Evolutionary conservation across 1,140 invertebrate genomes (phyloP), one percentile per base, ranked within the genome.

Genomic region (Halyomorpha halys): DNA sequence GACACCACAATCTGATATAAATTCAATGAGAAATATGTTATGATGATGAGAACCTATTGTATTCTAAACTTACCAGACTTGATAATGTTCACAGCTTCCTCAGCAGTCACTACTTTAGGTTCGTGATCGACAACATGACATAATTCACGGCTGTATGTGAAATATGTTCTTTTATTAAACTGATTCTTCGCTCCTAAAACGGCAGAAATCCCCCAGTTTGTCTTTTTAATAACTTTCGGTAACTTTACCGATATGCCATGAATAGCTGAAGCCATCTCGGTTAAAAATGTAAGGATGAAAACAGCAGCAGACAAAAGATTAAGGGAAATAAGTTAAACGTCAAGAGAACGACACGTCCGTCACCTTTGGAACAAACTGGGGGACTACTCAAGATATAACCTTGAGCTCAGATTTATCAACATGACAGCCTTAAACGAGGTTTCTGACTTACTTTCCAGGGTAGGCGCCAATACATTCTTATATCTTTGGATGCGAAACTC

Each of bases 1-100:
- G 4, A 47, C 45, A 47, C 18, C 13, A 4, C 3, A 47, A 47
- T 47, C 13, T 47, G 45, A 19, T 14, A 47, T n/a, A 47, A 19
- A n/a, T n/a, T 47, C 18, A 47, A n/a, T 47, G 18, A 47, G 3
- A 3, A 47, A 47, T 47, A n/a, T n/a, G 13, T 47, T 19, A 47
- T 47, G 45, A 47, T n/a, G 3, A 5, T 19, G 19, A 44, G 5
- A n/a, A n/a, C n/a, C n/a, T n/a, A 39, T 18, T 6, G 60, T n/a
- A 62, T 1, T 25, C 3, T 63, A 5, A 39, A 45, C 68, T 70
- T 72, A 78, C 76, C 72, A 45, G 76, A 78, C 69, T 77, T 73
- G 34, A 78, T 72, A 51, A 70, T 70, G 68, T 73, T 68, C 44
- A 79, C 75, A 27, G 76, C 76, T 66, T 78, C 72, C 62, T 77